Evolutionary conservation across 2,888 invertebrate genomes (phyloP), one percentile per base, ranked within the genome.

Genomic region (Nudaria mundana): DNA sequence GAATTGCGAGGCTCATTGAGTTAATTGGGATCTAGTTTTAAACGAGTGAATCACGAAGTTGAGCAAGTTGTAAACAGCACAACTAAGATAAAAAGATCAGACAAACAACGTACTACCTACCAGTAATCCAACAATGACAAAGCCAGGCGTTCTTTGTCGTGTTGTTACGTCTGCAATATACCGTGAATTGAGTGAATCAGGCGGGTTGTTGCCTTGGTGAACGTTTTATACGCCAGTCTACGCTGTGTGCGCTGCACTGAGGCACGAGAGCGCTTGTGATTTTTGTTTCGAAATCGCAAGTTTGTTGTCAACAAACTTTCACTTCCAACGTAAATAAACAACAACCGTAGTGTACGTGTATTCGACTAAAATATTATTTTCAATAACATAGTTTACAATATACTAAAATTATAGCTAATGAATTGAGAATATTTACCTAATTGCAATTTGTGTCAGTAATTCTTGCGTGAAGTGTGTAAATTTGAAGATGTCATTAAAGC

Each of bases 221-320:
- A 24, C n/a, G n/a, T 8, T 13, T 8, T n/a, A n/a, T n/a, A n/a
- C n/a, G 35, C 40, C 46, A 56, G 56, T 56, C 40, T 40, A 37
- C 52, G 40, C 6, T 48, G 40, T 36, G 37, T 33, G 49, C 24
- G 45, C 54, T n/a, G 8, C 26, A 23, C 26, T 40, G 6, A 8
- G 44, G 30, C 49, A 54, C 42, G 12, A 15, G 10, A 11, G 16
- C 12, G 16, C 5, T 28, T 2, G 42, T 30, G 39, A 14, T 34
- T 28, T 30, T 23, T 8, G 22, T 38, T 18, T 44, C 20, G 5
- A 35, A 13, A n/a, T 28, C 20, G 12, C 30, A 18, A 34, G 20
- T 38, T 41, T 30, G 43, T 30, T 51, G 46, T 35, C 51, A 56
- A 57, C 58, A 57, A 55, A 57, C 56, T 57, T 57, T 57, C 55